phyloP scores from a whole-genome alignment of 2,797 vertebrate genomes.

The Rhinella marina region DNA sequence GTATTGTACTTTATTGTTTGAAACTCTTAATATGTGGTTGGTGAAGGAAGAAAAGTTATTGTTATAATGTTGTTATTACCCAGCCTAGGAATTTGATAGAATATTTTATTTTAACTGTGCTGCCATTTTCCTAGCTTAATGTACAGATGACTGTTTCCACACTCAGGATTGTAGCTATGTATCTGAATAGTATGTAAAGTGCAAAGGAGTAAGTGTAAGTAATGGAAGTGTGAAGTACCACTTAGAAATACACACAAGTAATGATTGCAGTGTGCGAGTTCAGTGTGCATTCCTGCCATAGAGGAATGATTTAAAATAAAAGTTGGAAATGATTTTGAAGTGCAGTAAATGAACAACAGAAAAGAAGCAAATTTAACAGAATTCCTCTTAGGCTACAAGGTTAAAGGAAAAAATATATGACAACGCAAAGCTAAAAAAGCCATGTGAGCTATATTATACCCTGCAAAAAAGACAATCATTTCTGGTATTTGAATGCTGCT shows the following conservation, averaged over 20 bases:
- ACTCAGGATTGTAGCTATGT: background rate
- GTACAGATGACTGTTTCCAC: background rate
- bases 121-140: slow-evolving; percentile 10
- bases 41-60: background rate
- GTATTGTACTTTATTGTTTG: background rate
- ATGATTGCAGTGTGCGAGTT: background rate
- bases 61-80: slow-evolving; percentile 9
- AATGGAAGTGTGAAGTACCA: slow-evolving; percentile 8
- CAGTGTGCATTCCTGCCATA: slow-evolving; percentile 8
- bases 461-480: background rate
- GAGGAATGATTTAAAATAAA: background rate
- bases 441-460: background rate
- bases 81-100: background rate
- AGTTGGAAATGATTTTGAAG: slow-evolving; percentile 5
- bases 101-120: background rate
- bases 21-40: background rate
- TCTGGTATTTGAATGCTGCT: too few species aligned
- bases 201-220: background rate
- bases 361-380: slow-evolving; percentile 14
- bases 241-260: background rate
- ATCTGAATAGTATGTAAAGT: slow-evolving; percentile 36
- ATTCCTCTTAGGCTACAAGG: background rate
- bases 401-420: background rate
- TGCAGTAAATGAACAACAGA: slow-evolving; percentile 10
- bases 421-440: background rate